Evolutionary conservation across 2,113 vertebrate species (phyloP), one percentile per base, ranked within the genome.

Genomic region (Nothoprocta perdicaria): DNA sequence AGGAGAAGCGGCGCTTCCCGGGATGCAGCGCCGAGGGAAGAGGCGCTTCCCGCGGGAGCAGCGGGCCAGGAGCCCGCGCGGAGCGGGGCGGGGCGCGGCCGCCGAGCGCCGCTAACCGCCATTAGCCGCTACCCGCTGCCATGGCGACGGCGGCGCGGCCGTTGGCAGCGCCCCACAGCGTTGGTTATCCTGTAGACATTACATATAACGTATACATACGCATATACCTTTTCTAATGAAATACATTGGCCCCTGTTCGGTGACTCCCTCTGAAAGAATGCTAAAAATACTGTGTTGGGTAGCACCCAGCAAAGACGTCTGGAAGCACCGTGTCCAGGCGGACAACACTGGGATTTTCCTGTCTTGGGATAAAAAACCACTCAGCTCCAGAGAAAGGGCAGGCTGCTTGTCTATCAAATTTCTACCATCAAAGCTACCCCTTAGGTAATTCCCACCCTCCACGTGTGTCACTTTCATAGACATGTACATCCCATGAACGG

Each of bases 1-100:
- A 17, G 53, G 27, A 24, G 24, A 24, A 24, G 11, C 6, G 50
- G 24, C 50, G 35, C 38, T 62, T 57, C 23, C 48, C 48, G 48
- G 21, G 48, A 7, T 8, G 1, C 16, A 23, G 76, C 43, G 17
- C 23, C 48, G 14, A 1, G 29, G 50, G 46, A 73, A 0, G 10
- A 3, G 2, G 21, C 2, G 0, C 6, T 17, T 35, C 29, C n/a
- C 23, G 3, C 22, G 31, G 15, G 22, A 7, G 3, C 52, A 6
- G 5, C 3, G 14, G 14, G 9, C 12, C 67, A 14, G 18, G 16
- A 7, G 16, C 27, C 24, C 15, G 24, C 7, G 8, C 29, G 4
- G 33, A 17, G 23, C 12, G 18, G 10, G 5, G 6, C 4, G 43
- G 5, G 41, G 29, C 8, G 14, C 8, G 23, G 10, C 43, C 7